A percentile compares a stretch with the other conserved stretches of the same genome.
These are phyloP conservation scores for Brachionichthys hirsutus DNA, from an alignment of 2,113 vertebrate genomes.

Conservation along the genomic window DNA sequence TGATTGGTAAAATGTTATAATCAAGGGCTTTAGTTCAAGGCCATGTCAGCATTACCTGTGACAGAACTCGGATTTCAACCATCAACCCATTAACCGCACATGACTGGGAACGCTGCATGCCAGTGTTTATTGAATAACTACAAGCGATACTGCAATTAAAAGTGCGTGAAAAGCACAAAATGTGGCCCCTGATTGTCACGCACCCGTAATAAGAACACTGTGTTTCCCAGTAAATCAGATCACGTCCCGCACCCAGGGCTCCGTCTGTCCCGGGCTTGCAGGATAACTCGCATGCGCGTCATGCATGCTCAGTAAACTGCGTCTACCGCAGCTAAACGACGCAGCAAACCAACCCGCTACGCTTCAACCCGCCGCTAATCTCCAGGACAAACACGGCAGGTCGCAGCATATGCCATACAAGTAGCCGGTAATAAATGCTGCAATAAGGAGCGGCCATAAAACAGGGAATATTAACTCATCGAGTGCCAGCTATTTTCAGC, in stretches of 20 bases:
- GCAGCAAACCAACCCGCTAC: constrained; percentile 6
- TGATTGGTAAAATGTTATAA: too few species aligned
- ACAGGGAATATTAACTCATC: constrained; percentile 39
- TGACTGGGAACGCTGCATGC: not conserved
- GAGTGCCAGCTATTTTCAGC: too few species aligned
- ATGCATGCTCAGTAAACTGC: constrained; percentile 8
- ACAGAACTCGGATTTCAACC: not conserved
- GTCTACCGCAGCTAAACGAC: constrained; percentile 3
- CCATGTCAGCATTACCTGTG: too few species aligned
- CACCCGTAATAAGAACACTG: constrained; percentile 32
- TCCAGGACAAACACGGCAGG: constrained; percentile 49
- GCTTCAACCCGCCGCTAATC: constrained; percentile 43
- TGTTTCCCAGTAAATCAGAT: constrained; percentile 40
- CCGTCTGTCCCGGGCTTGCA: constrained; percentile 22
- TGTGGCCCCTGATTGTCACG: too few species aligned
- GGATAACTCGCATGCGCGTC: constrained; percentile 33
- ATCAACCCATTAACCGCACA: not conserved
- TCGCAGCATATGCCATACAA: constrained; percentile 45
- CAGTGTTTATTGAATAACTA: not conserved
- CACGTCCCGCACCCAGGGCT: constrained; percentile 49
- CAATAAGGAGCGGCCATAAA: constrained; percentile 58
- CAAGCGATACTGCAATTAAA: not conserved
- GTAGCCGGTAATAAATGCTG: constrained; percentile 60
- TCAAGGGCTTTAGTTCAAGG: too few species aligned
- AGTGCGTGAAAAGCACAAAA: not conserved